Percentiles rank a stretch among this genome's conserved stretches.
These are phyloP conservation scores for Berghia stephanieae DNA, from an alignment of 1,140 invertebrate species.

Conservation along the genomic window DNA sequence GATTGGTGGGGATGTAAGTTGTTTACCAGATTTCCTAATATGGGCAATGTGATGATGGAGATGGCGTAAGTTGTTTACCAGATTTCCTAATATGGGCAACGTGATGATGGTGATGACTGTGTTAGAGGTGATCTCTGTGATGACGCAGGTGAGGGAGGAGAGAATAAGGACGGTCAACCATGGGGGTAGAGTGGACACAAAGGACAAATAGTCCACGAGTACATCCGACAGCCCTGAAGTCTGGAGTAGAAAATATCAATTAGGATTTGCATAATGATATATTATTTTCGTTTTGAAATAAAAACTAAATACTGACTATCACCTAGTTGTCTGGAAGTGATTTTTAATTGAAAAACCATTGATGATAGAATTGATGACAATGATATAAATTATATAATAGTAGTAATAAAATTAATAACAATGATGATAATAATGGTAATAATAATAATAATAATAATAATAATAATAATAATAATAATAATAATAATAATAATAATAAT, in stretches of 20 bases:
- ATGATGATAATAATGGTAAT: too few species aligned
- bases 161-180: slow-evolving; percentile 55
- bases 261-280: too few species aligned
- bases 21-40: neutral
- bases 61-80: slow-evolving; percentile 51
- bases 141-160: slow-evolving; percentile 56
- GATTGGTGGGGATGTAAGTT: neutral
- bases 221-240: slow-evolving; percentile 40
- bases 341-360: too few species aligned
- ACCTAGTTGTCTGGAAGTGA: too few species aligned
- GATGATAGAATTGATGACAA: too few species aligned
- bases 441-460: too few species aligned
- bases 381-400: too few species aligned
- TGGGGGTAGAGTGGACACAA: slow-evolving; percentile 39
- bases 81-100: slow-evolving; percentile 65
- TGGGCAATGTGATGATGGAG: neutral
- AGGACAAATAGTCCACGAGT: slow-evolving; percentile 36
- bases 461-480: too few species aligned
- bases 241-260: slow-evolving; percentile 37
- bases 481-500: too few species aligned
- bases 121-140: slow-evolving; percentile 70
- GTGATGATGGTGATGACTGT: slow-evolving; percentile 68
- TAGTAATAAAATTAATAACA: too few species aligned
- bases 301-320: too few species aligned
- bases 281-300: too few species aligned